Conservation (phyloP, 2,797 vertebrate species). For the Danio choprae region DNA sequence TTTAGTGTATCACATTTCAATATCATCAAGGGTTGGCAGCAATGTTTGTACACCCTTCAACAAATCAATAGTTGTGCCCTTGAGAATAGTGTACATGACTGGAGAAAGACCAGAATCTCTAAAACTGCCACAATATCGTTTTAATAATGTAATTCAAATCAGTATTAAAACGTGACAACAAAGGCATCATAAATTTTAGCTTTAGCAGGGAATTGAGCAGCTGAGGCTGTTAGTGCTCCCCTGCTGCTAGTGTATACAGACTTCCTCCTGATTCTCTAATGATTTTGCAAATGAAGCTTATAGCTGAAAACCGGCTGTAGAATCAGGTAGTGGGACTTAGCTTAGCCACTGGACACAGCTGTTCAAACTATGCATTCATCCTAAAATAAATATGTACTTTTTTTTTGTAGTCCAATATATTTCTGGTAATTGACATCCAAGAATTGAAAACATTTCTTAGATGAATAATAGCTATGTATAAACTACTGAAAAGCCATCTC, state of each 20-base stretch:
- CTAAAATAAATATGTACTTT: background rate
- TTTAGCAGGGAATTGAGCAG: background rate
- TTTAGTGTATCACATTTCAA: background rate
- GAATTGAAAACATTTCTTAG: background rate
- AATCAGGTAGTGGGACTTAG: background rate
- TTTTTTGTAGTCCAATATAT: background rate
- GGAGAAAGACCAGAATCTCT: background rate
- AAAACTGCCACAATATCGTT: background rate
- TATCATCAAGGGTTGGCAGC: background rate
- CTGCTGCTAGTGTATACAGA: background rate
- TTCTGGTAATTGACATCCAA: background rate
- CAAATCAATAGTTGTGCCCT: background rate
- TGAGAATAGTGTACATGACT: background rate
- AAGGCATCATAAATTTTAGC: background rate
- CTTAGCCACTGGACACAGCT: background rate
- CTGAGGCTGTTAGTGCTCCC: background rate
- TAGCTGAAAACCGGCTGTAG: background rate
- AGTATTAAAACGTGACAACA: background rate
- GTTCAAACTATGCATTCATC: background rate
- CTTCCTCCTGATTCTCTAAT: conserved; percentile 23
- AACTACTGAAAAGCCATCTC: background rate
- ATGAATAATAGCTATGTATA: background rate
- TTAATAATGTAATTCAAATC: background rate
- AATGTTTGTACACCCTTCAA: background rate
- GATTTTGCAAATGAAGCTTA: background rate